Base-by-base conservation (phyloP, 2,113 vertebrate genomes). In the Ceyx cyanopectus region DNA sequence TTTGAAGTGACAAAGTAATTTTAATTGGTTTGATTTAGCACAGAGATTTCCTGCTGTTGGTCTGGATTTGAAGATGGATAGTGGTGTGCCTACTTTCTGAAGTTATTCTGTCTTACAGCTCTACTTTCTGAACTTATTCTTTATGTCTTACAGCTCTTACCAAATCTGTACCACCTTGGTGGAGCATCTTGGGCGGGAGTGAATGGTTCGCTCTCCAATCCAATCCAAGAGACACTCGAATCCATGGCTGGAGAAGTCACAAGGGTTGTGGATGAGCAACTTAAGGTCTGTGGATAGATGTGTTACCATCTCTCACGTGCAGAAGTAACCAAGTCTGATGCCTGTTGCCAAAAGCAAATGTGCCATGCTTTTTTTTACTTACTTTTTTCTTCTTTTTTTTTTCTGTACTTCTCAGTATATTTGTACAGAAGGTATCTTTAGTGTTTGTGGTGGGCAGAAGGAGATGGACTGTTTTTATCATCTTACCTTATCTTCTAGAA, bases 171-270 rank as follows among this genome's bases (percentile, higher is more conserved):
- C 97, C 99, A 99, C 61, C 98, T 99, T 0, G 98, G 99, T 29
- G 98, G 98, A 45, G 95, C 97, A 15, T 98, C 99, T 74, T 98
- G 98, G 97, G 97, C 98, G 15, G 98, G 98, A 92, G 94, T 97
- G 30, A 98, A 98, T 67, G 98, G 97, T 63, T 97, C 98, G 2
- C 97, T 98, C 29, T 97, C 97, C 32, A 98, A 97, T 65, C 99
- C 99, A 40, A 99, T 99, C 95, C 99, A 99, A 94, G 98, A 99
- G 88, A 99, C 98, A 5, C 97, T 99, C 90, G 98, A 99, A 92
- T 99, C 99, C 16, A 99, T 99, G 99, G 99, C 99, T 20, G 99
- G 98, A 81, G 99, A 99, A 96, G 98, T 99, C 61, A 98, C 99
- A 5, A 98, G 97, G 56, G 99, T 99, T 51, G 99, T 99, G 73